Evolutionary conservation across 2,888 invertebrate genomes (phyloP).

Genomic region (Drosophila meridionalis): DNA sequence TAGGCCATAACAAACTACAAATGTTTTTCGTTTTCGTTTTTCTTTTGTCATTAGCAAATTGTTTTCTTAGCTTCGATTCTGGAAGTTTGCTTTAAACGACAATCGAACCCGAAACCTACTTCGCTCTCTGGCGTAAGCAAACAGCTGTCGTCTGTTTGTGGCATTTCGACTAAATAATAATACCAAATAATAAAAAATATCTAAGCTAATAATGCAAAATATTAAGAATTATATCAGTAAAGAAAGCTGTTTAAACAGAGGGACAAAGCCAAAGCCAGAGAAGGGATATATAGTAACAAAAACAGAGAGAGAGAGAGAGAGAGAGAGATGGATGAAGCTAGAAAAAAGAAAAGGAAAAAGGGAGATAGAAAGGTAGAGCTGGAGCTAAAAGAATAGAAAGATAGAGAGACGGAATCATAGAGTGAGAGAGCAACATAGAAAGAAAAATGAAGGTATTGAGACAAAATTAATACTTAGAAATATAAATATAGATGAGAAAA

Average conservation of each 20-base stretch:
- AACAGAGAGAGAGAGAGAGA: accelerated
- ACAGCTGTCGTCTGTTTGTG: slow-evolving; percentile 28
- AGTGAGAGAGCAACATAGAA: neutral
- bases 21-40: neutral
- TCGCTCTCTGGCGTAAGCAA: neutral
- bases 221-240: slow-evolving; percentile 1
- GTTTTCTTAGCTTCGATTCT: slow-evolving; percentile 10
- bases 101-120: slow-evolving; percentile 2
- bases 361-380: neutral
- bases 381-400: too few relatives aligned
- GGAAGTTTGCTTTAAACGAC: neutral
- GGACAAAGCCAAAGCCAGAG: neutral
- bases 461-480: too few relatives aligned
- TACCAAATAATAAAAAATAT: slow-evolving; percentile 7
- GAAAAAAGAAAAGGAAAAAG: neutral
- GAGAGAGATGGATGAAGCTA: neutral
- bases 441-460: too few relatives aligned
- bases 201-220: neutral
- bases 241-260: slow-evolving; percentile 29
- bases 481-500: neutral
- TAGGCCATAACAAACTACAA: slow-evolving; percentile 15
- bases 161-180: slow-evolving; percentile 16
- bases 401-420: too few relatives aligned
- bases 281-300: neutral
- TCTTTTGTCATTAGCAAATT: slow-evolving; percentile 37